Base-by-base conservation (phyloP, 1,140 invertebrate genomes). In the Temnothorax curvispinosus region DNA sequence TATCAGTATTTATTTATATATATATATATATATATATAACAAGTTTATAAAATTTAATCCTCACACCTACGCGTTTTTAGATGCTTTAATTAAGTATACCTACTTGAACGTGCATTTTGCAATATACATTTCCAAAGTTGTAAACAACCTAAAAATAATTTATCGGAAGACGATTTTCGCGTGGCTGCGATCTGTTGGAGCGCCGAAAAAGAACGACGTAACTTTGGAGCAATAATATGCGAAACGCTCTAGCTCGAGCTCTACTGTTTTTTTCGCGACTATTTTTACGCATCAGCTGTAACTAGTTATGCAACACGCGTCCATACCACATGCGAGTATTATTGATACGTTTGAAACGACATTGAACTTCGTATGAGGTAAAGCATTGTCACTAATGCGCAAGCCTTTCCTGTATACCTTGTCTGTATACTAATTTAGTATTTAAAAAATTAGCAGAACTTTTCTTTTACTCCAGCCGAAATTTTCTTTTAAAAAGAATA, bases 91-190 rank as follows among this genome's bases (percentile, higher is more conserved):
- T 27, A 27, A 27, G 27, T 32, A 56, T 3, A 56, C 21, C 21
- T 21, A 21, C 27, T 54, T 6, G 1, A 32, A 44, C 38, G 11
- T 81, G 3, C 4, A 41, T 50, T 60, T 47, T 11, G 7, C 7
- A 21, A 13, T 47, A 2, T 72, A 35, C 27, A 4, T 56, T 18
- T 44, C 2, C 9, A 35, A 58, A 74, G 0, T n/a, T 11, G 38
- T 74, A 82, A 82, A 81, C 11, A 81, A 11, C 1, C 4, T 72
- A 82, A 74, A 82, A 72, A 74, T 78, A 69, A 69, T 58, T 72
- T 47, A 72, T 72, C 27, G 4, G 3, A 72, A 58, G 18, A n/a
- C 0, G 11, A 72, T 47, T 32, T 56, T 56, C 32, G 15, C 64
- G 1, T 54, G 13, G 62, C 18, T 32, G 18, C 8, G 0, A 18